Conservation (phyloP, 2,113 vertebrate species). For the Campylorhamphus procurvoides region DNA sequence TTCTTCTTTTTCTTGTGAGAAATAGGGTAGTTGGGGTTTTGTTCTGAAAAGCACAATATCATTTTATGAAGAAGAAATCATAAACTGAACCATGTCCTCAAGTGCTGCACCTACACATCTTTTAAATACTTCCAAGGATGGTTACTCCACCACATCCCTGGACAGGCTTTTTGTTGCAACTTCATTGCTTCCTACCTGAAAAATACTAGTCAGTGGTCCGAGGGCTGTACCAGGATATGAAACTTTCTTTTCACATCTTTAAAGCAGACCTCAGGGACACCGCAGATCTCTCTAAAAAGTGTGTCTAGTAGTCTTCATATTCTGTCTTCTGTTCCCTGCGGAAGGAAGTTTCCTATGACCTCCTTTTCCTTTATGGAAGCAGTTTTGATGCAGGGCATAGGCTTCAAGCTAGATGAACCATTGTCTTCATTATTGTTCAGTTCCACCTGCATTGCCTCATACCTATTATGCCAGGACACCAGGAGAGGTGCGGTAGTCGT, state of each 20-base stretch:
- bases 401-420: background rate
- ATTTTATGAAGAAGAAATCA: background rate
- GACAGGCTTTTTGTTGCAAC: background rate
- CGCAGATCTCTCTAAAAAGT: background rate
- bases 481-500: background rate
- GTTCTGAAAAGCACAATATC: background rate
- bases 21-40: background rate
- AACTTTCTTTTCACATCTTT: background rate
- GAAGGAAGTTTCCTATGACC: background rate
- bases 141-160: background rate
- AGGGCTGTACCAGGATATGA: background rate
- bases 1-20: background rate
- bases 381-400: background rate
- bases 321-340: background rate
- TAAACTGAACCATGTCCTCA: background rate
- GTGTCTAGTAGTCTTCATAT: background rate
- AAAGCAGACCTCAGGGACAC: background rate
- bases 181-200: background rate
- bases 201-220: background rate
- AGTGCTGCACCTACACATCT: background rate
- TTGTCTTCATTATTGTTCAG: background rate
- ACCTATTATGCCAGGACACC: fast-evolving
- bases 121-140: background rate
- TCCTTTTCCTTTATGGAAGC: background rate
- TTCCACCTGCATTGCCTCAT: background rate